These are phyloP conservation scores for Rotaria socialis DNA, from an alignment of 2,888 invertebrate species.

Conservation along the genomic window DNA sequence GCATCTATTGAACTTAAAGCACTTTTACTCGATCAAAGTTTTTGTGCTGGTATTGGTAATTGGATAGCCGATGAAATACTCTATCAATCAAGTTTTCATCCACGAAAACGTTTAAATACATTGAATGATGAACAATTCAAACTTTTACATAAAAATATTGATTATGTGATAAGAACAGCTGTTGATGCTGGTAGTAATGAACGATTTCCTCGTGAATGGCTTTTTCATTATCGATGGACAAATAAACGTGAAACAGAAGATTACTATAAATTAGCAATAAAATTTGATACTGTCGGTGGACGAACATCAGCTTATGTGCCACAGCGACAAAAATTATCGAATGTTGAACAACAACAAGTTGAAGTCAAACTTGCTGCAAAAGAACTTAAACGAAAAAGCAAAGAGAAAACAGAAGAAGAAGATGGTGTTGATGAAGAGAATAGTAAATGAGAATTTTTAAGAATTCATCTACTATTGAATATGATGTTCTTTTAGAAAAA, in stretches of 20 bases:
- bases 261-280: background rate
- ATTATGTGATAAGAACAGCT: slow-evolving; percentile 4
- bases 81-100: slow-evolving; percentile 14
- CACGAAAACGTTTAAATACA: slow-evolving; percentile 12
- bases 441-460: background rate
- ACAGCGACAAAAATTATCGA: background rate
- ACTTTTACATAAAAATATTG: background rate
- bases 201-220: slow-evolving; percentile 15
- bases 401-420: background rate
- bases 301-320: slow-evolving; percentile 36
- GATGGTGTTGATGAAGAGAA: background rate
- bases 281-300: slow-evolving; percentile 26
- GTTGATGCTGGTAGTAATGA: slow-evolving; percentile 22
- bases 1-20: background rate
- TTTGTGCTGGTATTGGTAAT: slow-evolving; percentile 30
- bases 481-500: background rate
- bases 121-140: background rate
- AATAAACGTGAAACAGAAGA: background rate
- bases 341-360: background rate
- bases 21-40: slow-evolving; percentile 15
- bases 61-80: slow-evolving; percentile 33
- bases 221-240: slow-evolving; percentile 35
- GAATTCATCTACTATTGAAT: no score
- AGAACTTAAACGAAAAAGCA: background rate
- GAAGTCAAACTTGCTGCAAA: background rate